Base-by-base conservation (phyloP, 1,140 invertebrate species). In the Drosophila aff. region DNA sequence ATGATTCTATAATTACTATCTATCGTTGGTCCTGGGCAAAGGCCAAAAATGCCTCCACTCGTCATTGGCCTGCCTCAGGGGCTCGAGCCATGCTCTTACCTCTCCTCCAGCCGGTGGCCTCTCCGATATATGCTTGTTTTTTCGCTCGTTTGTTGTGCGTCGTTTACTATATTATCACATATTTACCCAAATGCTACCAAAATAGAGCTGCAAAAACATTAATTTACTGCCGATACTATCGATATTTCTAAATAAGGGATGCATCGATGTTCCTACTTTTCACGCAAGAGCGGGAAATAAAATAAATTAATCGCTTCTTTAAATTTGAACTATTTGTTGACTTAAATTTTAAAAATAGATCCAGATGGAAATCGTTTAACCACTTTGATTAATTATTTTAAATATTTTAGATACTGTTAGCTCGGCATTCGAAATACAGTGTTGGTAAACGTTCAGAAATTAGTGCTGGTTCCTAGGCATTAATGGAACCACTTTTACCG, bases 151-250 rank as follows among this genome's bases (percentile, higher is more conserved):
- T 81, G 21, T 74, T 84, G 82, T 84, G 78, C 68, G 78, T 85
- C 68, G 53, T 60, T 65, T 78, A 53, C 43, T 47, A 36, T 63
- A 52, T 85, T 68, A 84, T 85, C 78, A 85, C 82, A 84, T 80
- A 85, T 71, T 31, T 28, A 28, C 28, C 28, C 28, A 28, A 28
- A 28, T 75, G 63, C 49, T 75, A 60, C 33, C 60, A 58, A 79
- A 77, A 47, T 72, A 67, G 77, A 65, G 52, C 47, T 58, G 55
- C 36, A 58, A 53, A 21, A 53, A 53, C 31, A 52, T 13, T 26
- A 26, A n/a, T n/a, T 28, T 16, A 26, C 10, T 44, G 21, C 8
- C 26, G 58, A 60, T 49, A 31, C 26, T 49, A 49, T 49, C 41
- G 18, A 23, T 57, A n/a, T 26, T 26, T 47, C 3, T 9, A 26